A percentile compares a stretch with the other conserved stretches of the same genome.
Evolutionary conservation across 1,140 invertebrate species (phyloP).

Genomic region (Sinonovacula constricta): DNA sequence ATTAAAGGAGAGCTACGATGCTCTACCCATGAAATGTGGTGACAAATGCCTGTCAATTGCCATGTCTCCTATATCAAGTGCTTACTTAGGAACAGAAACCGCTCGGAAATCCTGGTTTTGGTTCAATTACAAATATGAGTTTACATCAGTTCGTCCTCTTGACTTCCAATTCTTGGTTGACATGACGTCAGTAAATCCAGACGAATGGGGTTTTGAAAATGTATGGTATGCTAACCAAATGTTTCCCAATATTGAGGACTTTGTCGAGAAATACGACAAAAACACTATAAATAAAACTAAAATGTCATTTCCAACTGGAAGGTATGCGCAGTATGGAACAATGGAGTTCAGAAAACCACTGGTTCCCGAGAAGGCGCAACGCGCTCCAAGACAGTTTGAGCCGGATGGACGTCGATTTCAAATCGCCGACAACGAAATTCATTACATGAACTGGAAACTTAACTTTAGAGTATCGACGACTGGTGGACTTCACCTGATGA

Average conservation of each 20-base stretch:
- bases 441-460: slow-evolving; percentile 70
- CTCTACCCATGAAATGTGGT: slow-evolving; percentile 59
- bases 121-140: slow-evolving; percentile 64
- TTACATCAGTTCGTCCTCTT: slow-evolving; percentile 61
- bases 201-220: slow-evolving; percentile 53
- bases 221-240: slow-evolving; percentile 64
- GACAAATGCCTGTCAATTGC: slow-evolving; percentile 65
- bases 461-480: slow-evolving; percentile 68
- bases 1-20: slow-evolving; percentile 70
- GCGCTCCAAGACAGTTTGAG: slow-evolving; percentile 60
- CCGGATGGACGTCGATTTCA: slow-evolving; percentile 62
- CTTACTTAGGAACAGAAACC: slow-evolving; percentile 59
- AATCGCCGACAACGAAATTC: slow-evolving; percentile 57
- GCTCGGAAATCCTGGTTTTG: slow-evolving; percentile 65
- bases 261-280: slow-evolving; percentile 52
- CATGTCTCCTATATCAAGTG: slow-evolving; percentile 69
- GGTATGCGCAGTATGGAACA: slow-evolving; percentile 50
- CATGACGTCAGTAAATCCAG: slow-evolving; percentile 50
- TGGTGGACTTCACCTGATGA: slow-evolving; percentile 67
- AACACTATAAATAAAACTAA: slow-evolving; percentile 58
- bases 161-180: slow-evolving; percentile 69
- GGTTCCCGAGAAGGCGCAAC: slow-evolving; percentile 41
- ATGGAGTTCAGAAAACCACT: slow-evolving; percentile 54
- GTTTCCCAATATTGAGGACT: slow-evolving; percentile 56
- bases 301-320: slow-evolving; percentile 48